Evolutionary conservation across 1,140 invertebrate genomes (phyloP), one percentile per base, ranked within the genome.

Genomic region (Bursaphelenchus mucronatus): DNA sequence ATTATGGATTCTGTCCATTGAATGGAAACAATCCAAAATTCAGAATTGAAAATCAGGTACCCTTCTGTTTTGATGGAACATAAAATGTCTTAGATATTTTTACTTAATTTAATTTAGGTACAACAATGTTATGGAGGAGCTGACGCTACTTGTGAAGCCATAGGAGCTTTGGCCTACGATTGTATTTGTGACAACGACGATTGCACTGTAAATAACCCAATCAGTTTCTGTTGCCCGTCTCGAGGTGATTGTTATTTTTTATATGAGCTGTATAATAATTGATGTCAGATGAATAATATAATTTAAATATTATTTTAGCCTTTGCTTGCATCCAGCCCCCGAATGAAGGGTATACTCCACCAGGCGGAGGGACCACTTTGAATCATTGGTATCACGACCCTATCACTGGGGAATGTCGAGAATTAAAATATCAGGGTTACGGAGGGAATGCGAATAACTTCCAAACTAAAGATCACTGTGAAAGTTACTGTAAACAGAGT

Each of bases 341-440:
- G 9, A 81, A 81, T 62, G 77, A 79, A 58, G 77, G 77, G 54
- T 78, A 78, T 66, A 80, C 78, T n/a, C 78, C 78, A 10, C 76
- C 76, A 10, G 76, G 76, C 17, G 77, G 77, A 46, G 78, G 78
- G 8, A 78, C 78, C 39, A 79, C 76, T 11, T 55, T 79, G 15
- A 79, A 79, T 51, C 77, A 79, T 69, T 79, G 77, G 77, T 79
- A 81, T 63, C 76, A 79, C 56, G 78, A 78, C 52, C 77, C 76
- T 21, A 78, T 79, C 61, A 76, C 74, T 15, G 61, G 78, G 17
- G 77, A 79, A 65, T 79, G 77, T 52, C 73, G 77, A 56, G 77
- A 79, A 45, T 64, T 79, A 1, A 79, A 79, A 50, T 79, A 79
- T 61, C 79, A 81, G 56, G 77, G 77, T 41, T 79, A 79, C 62